phyloP scores from a whole-genome alignment of 2,888 invertebrate species.

The Pinctada fucata region DNA sequence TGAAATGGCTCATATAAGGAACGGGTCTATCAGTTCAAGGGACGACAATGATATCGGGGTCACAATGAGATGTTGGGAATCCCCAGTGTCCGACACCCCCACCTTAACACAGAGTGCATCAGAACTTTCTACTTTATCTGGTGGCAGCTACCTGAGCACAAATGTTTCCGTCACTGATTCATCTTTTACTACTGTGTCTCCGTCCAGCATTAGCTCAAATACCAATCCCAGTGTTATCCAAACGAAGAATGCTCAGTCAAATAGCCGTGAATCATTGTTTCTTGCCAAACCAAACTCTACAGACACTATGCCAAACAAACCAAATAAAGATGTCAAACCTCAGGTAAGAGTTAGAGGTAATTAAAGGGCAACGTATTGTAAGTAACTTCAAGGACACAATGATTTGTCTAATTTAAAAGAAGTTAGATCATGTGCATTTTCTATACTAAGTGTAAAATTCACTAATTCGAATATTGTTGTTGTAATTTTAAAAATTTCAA shows the following conservation, averaged over 20 bases:
- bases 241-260: neutral
- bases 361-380: too few species aligned
- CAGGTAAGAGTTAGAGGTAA: neutral
- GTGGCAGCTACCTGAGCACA: neutral
- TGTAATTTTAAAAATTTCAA: too few species aligned
- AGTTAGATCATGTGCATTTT: too few species aligned
- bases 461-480: too few species aligned
- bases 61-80: neutral
- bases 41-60: neutral
- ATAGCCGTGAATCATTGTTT: neutral
- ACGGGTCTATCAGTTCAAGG: too few species aligned
- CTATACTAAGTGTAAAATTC: too few species aligned
- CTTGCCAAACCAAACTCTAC: neutral
- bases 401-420: too few species aligned
- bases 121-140: neutral
- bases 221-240: neutral
- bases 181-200: neutral
- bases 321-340: neutral
- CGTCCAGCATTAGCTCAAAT: neutral
- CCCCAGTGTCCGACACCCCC: neutral
- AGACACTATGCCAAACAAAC: neutral
- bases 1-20: neutral
- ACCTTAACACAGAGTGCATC: neutral
- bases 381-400: too few species aligned
- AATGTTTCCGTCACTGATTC: neutral